Base-by-base conservation (phyloP, 2,797 vertebrate species). In the Sebastes aleutianus region DNA sequence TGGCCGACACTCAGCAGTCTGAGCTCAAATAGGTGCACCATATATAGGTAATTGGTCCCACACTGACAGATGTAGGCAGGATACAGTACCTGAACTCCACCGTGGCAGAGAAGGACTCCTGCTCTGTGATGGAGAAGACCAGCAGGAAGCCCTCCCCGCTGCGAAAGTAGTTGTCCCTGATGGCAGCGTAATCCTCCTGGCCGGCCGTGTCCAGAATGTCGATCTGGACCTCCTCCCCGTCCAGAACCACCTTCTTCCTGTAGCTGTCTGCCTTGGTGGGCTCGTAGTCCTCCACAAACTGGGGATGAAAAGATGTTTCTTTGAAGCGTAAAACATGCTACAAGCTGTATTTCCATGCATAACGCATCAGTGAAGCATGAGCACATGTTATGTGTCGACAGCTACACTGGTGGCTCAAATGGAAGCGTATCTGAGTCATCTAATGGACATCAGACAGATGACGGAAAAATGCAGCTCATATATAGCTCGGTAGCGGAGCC, bases 221-320 rank as follows among this genome's bases (percentile, higher is more conserved):
- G 63, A 99, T 99, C 91, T 99, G 99, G 65, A 99, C 98, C 93
- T 99, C 98, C 89, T 99, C 98, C 43, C 99, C 99, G 26, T 99
- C 98, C 72, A 99, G 95, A 76, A 99, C 99, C 67, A 99, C 98
- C 85, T 99, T 99, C 94, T 99, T 99, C 82, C 99, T 96, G 93
- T 99, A 99, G 92, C 99, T 99, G 96, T 99, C 99, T 1, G 99
- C 98, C 93, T 99, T 99, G 56, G 99, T 99, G 81, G 99, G 99
- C 89, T 99, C 98, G 39, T 99, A 99, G 94, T 99, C 99, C 95
- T 99, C 99, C 77, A 99, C 98, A 92, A 99, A 99, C 98, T 99
- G 88, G 31, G 39, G 13, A 18, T 8, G 7, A 61, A 47, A 71
- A 76, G n/a, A 80, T 20, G 31, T 13, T 34, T 74, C 0, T 26